These are phyloP conservation scores for Porites australiensis DNA, from an alignment of 64 coral and sea anemone genomes.

Conservation along the genomic window DNA sequence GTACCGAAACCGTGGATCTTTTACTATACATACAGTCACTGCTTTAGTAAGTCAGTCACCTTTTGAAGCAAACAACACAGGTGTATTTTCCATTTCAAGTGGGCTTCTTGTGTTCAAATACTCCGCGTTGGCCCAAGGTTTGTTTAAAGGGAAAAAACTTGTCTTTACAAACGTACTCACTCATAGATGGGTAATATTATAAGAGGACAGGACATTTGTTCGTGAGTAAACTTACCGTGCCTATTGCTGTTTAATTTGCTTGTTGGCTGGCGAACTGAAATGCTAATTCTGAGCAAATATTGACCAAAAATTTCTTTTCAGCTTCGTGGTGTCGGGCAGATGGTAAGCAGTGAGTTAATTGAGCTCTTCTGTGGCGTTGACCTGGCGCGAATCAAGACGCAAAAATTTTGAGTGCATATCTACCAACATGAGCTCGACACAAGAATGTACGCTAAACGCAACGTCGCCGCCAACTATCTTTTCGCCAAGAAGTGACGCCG, in stretches of 20 bases:
- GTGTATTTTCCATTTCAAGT: no score
- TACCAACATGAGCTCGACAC: background rate
- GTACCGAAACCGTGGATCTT: background rate
- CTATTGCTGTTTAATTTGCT: background rate
- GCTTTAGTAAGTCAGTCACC: no score
- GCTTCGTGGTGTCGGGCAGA: background rate
- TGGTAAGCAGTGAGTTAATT: background rate
- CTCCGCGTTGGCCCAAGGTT: background rate
- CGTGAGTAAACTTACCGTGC: background rate
- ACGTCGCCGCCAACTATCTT: background rate
- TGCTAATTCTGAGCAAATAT: slow-evolving; percentile 19
- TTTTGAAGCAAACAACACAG: no score
- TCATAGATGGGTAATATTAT: background rate
- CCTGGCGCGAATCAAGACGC: background rate
- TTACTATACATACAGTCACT: no score
- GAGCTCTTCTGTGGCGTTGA: background rate
- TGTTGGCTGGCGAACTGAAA: background rate
- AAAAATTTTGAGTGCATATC: background rate
- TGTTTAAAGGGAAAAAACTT: slow-evolving; percentile 2
- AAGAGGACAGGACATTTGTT: background rate
- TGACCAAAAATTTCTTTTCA: slow-evolving; percentile 5
- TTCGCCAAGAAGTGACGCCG: background rate
- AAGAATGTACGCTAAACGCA: background rate
- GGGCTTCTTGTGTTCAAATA: background rate
- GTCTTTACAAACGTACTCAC: background rate